A percentile compares a stretch with the other conserved stretches of the same genome.
Evolutionary conservation across 1,140 invertebrate species (phyloP).

Genomic region (Cydia fagiglandana): DNA sequence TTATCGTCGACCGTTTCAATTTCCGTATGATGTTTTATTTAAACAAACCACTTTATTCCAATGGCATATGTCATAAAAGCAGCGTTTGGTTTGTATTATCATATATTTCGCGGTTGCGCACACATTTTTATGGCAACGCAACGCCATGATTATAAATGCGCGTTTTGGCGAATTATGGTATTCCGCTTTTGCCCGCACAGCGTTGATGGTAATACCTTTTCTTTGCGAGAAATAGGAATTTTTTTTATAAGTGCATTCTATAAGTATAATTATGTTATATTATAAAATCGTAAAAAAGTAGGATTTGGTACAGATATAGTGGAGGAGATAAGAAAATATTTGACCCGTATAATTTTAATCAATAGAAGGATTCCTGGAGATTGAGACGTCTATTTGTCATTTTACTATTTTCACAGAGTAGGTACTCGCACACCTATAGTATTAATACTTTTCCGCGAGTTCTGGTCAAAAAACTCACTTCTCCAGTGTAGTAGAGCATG

Average conservation of each 20-base stretch:
- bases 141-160: constrained; percentile 19
- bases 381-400: no score
- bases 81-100: constrained; percentile 18
- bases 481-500: no score
- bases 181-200: neutral
- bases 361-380: no score
- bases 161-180: constrained; percentile 13
- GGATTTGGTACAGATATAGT: no score
- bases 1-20: constrained; percentile 10
- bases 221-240: neutral
- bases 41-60: constrained; percentile 16
- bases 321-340: no score
- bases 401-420: no score
- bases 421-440: no score
- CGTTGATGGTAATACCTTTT: neutral
- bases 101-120: neutral
- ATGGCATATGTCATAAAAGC: neutral
- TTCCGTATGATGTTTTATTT: constrained; percentile 1
- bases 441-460: no score
- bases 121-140: constrained; percentile 12
- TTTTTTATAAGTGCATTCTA: neutral
- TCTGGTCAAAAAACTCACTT: no score
- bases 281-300: no score
- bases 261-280: no score
- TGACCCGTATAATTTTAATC: no score